A percentile compares a stretch with the other conserved stretches of the same genome.
Evolutionary conservation across 2,797 vertebrate genomes (phyloP).

Genomic region (Phataginus tetradactyla): DNA sequence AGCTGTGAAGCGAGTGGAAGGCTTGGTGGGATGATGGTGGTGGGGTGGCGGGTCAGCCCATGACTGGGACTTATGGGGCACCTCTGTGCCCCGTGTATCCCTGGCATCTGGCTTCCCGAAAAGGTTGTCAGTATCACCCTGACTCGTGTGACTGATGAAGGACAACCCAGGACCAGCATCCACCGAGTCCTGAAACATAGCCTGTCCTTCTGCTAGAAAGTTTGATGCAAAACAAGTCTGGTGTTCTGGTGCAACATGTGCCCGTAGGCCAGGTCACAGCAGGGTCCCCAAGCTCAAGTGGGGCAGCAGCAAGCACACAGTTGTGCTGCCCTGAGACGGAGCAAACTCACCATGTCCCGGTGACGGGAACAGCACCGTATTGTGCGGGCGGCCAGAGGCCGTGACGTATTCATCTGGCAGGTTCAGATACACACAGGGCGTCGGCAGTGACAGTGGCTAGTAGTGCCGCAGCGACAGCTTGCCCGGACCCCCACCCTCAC

Average conservation of each 20-base stretch:
- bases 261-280: neutral
- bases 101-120: neutral
- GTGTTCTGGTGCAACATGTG: neutral
- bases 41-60: neutral
- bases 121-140: neutral
- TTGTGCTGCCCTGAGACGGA: neutral
- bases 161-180: neutral
- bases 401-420: rapidly evolving
- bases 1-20: neutral
- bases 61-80: neutral
- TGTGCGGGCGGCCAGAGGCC: neutral
- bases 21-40: rapidly evolving
- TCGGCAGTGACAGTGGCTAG: too few species aligned
- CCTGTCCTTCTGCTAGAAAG: neutral
- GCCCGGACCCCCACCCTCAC: neutral
- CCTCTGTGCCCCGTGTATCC: neutral
- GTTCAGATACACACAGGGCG: neutral
- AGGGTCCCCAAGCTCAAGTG: neutral
- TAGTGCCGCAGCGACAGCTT: too few species aligned
- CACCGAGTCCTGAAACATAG: neutral
- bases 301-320: neutral
- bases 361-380: rapidly evolving
- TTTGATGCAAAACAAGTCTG: rapidly evolving
- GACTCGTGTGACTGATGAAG: neutral
- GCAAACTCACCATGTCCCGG: rapidly evolving